These are phyloP conservation scores for Electrophaes corylata DNA, from an alignment of 2,888 invertebrate species.

Conservation along the genomic window DNA sequence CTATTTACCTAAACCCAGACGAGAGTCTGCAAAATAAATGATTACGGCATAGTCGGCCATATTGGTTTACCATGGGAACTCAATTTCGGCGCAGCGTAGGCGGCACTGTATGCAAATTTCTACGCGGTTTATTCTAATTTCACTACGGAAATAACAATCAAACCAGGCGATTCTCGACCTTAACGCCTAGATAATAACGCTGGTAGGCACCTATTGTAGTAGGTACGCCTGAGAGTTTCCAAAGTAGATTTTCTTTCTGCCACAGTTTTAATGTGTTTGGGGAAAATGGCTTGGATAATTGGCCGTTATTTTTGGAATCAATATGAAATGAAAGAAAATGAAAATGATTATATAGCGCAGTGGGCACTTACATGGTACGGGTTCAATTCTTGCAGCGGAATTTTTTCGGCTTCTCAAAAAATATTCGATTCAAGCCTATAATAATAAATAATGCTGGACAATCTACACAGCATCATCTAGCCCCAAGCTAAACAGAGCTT, in stretches of 20 bases:
- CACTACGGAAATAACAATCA: slow-evolving; percentile 32
- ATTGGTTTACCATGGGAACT: slow-evolving; percentile 59
- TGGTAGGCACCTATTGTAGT: slow-evolving; percentile 3
- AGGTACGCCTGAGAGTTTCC: slow-evolving; percentile 23
- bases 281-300: slow-evolving; percentile 31
- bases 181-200: slow-evolving; percentile 27
- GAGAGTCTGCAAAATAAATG: slow-evolving; percentile 23
- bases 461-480: too few species aligned
- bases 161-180: slow-evolving; percentile 26
- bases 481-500: too few species aligned
- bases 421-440: too few species aligned
- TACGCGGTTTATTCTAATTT: slow-evolving; percentile 54
- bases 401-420: too few species aligned
- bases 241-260: slow-evolving; percentile 36
- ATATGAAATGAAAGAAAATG: slow-evolving; percentile 1
- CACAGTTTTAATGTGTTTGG: slow-evolving; percentile 37
- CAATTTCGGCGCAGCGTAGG: slow-evolving; percentile 54
- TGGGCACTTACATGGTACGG: too few species aligned
- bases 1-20: neutral
- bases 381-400: too few species aligned
- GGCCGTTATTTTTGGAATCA: slow-evolving; percentile 21
- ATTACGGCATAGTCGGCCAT: slow-evolving; percentile 43
- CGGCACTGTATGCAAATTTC: slow-evolving; percentile 59
- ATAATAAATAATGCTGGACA: too few species aligned
- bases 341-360: too few species aligned